Base-by-base conservation (phyloP, 2,888 invertebrate species). In the Caenorhabditis imperialis region DNA sequence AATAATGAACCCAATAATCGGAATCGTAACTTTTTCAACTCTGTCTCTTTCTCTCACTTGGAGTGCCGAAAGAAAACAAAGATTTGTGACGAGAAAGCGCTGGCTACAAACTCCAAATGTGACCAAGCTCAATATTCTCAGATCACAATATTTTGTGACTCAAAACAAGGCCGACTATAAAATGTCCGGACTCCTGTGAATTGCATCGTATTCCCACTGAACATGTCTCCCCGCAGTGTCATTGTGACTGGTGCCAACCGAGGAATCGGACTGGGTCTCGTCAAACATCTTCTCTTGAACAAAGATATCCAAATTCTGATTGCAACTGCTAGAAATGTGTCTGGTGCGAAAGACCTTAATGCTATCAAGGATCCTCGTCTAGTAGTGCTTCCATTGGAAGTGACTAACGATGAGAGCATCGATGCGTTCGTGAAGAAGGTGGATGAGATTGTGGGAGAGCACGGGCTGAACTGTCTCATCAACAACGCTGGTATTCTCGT, bases 191-290 rank as follows among this genome's bases (percentile, higher is more conserved):
- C n/a, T n/a, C n/a, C n/a, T n/a, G n/a, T n/a, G n/a, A n/a, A n/a
- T n/a, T n/a, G n/a, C n/a, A n/a, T n/a, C n/a, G n/a, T n/a, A n/a
- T n/a, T n/a, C n/a, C n/a, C n/a, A n/a, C n/a, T n/a, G n/a, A n/a
- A n/a, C n/a, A n/a, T n/a, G 57, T 45, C 72, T 14, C 72, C 72
- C n/a, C 38, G 53, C 35, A 65, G 61, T 16, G 92, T 94, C 82
- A 89, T 96, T 85, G 93, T 96, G 81, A 96, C 96, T 42, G 96
- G 95, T 42, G 93, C 93, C 77, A 95, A 94, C 89, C 92, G 95
- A 48, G 96, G 96, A 12, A 90, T 96, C 65, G 96, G 96, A 40
- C 90, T 95, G 58, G 94, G 95, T 75, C 90, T 96, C 84, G 92
- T 95, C 40, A 93, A 92, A 89, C 91, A 92, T 85, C 55, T 80